Conservation (phyloP, 2,888 invertebrate genomes). For the Thera obeliscata region DNA sequence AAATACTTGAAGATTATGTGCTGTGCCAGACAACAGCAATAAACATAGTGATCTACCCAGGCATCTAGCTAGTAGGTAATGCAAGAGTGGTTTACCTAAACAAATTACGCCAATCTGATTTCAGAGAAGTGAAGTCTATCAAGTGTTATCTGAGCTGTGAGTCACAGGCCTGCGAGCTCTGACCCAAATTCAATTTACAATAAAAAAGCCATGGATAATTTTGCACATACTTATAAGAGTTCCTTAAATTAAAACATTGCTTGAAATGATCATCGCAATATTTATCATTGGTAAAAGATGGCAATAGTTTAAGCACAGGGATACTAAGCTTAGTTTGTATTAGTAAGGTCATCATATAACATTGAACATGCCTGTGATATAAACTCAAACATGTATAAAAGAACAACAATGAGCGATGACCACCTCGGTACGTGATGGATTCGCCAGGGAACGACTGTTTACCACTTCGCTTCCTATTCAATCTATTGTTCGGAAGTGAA, state of each 20-base stretch:
- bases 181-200: not conserved
- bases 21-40: not conserved
- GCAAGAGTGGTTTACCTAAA: not conserved
- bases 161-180: not conserved
- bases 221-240: not conserved
- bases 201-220: not conserved
- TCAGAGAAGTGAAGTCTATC: not conserved
- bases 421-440: conserved; percentile 55
- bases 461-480: conserved; percentile 82
- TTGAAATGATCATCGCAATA: no score
- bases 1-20: conserved; percentile 10
- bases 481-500: conserved; percentile 82
- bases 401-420: conserved; percentile 27
- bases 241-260: no score
- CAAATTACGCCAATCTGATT: not conserved
- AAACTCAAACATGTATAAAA: conserved; percentile 19
- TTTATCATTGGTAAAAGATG: no score
- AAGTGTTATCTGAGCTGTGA: no score
- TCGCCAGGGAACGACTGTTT: conserved; percentile 74
- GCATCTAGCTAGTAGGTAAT: no score
- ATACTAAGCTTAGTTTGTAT: not conserved
- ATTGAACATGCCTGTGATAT: conserved; percentile 1
- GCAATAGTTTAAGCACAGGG: no score
- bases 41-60: not conserved
- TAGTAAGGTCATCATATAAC: not conserved